phyloP scores from a whole-genome alignment of 1,140 invertebrate genomes.

The Euglossa dilemma region DNA sequence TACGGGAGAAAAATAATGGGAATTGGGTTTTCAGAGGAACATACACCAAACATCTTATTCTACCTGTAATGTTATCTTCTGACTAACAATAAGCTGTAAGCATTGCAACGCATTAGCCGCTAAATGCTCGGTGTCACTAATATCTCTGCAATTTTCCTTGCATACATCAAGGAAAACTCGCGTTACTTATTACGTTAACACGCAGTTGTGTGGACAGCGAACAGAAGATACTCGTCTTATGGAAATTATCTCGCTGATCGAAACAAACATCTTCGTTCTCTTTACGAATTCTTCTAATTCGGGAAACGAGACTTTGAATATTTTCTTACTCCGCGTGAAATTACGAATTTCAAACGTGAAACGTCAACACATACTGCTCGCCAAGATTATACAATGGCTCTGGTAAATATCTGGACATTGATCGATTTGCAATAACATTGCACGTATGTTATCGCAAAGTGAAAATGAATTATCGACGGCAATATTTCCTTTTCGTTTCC shows the following conservation, averaged over 20 bases:
- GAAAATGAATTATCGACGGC: not conserved
- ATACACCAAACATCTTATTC: not conserved
- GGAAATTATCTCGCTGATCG: conserved; percentile 14
- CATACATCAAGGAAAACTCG: conserved; percentile 51
- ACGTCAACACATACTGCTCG: not conserved
- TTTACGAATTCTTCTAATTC: not conserved
- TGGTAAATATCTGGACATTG: not conserved
- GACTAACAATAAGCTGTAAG: conserved; percentile 27
- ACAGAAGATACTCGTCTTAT: not conserved
- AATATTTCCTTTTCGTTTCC: too few relatives aligned
- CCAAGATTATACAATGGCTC: not conserved
- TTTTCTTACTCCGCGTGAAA: not conserved
- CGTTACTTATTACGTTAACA: conserved; percentile 41
- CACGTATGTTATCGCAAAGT: too few relatives aligned
- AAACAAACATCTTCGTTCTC: conserved; percentile 29
- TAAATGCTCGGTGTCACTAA: conserved; percentile 37
- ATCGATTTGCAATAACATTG: too few relatives aligned
- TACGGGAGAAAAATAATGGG: not conserved
- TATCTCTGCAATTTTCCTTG: conserved; percentile 41
- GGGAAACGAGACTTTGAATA: not conserved
- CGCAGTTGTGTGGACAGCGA: conserved; percentile 23
- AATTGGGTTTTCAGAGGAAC: not conserved
- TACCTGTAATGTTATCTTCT: not conserved
- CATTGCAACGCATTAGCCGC: conserved; percentile 46
- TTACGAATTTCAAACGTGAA: not conserved